Evolutionary conservation across 2,113 vertebrate species (phyloP), one percentile per base, ranked within the genome.

Genomic region (Formicarius rufipectus): DNA sequence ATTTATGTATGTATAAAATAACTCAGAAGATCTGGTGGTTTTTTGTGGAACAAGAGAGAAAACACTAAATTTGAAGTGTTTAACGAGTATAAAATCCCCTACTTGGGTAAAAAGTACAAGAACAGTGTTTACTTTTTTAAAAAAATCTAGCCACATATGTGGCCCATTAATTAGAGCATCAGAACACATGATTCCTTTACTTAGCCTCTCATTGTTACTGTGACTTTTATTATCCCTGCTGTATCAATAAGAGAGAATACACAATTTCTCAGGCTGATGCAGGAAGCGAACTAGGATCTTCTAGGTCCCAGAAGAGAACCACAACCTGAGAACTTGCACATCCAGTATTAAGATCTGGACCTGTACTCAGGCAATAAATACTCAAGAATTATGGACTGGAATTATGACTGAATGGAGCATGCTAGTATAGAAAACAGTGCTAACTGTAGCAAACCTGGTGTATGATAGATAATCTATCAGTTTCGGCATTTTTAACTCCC

Each of bases 311-410:
- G 45, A 92, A 77, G 11, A 52, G 39, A 85, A 74, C 10, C 14
- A 77, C 42, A 69, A 14, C 19, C 44, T 80, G 47, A 78, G 56
- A 39, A 64, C 18, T 64, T 68, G 12, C 56, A 27, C 18, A 68
- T 45, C 35, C 47, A 49, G 24, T 56, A 91, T 40, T 10, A 72
- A 84, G 44, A 84, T 49, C 42, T 56, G 47, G 44, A 78, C n/a
- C 47, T 64, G 25, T 39, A 66, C 24, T 76, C 31, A 31, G 35
- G 66, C 39, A 94, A 50, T 67, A 90, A 94, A 88, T 42, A 92
- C 16, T 6, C 89, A 88, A 67, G 67, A 91, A 73, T 82, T 84
- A 81, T 27, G 25, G 75, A 95, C 69, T 95, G 85, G 82, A 96
- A 77, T 37, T 77, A 69, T 53, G 67, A 85, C n/a, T 71, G 75